These are phyloP conservation scores for Delphinapterus leucas DNA, from an alignment of 2,113 vertebrate species.

Conservation along the genomic window DNA sequence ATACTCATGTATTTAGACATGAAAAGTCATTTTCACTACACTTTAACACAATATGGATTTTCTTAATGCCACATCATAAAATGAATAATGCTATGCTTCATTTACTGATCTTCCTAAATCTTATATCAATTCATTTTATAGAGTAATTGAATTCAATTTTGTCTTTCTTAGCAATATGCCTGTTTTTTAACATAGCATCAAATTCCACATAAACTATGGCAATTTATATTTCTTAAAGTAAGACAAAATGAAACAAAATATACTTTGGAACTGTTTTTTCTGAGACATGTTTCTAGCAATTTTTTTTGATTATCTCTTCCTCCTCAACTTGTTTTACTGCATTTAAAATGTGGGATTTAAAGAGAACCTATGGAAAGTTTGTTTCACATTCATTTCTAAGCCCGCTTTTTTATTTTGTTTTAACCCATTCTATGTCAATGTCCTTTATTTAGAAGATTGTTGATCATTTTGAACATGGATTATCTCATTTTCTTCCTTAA, in stretches of 20 bases:
- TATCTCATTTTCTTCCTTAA: neutral
- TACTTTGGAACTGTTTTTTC: neutral
- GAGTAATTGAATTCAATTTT: neutral
- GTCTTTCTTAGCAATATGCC: neutral
- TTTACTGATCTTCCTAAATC: neutral
- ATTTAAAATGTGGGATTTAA: neutral
- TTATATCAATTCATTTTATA: neutral
- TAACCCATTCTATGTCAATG: neutral
- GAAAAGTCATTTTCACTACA: neutral
- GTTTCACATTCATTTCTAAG: neutral
- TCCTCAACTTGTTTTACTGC: neutral
- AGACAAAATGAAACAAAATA: neutral
- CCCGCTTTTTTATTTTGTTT: neutral
- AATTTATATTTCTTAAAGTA: neutral
- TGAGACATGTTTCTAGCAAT: neutral
- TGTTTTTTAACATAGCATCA: neutral
- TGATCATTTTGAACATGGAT: neutral
- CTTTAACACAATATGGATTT: neutral
- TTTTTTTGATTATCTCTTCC: neutral
- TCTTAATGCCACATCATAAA: neutral
- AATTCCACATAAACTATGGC: neutral
- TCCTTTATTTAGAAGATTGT: neutral
- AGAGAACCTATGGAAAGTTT: neutral
- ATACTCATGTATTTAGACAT: neutral
- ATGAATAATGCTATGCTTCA: neutral